Evolutionary conservation across 37 sponge, comb jelly and placozoan genomes (phyloP).

Genomic region (Mnemiopsis leidyi): DNA sequence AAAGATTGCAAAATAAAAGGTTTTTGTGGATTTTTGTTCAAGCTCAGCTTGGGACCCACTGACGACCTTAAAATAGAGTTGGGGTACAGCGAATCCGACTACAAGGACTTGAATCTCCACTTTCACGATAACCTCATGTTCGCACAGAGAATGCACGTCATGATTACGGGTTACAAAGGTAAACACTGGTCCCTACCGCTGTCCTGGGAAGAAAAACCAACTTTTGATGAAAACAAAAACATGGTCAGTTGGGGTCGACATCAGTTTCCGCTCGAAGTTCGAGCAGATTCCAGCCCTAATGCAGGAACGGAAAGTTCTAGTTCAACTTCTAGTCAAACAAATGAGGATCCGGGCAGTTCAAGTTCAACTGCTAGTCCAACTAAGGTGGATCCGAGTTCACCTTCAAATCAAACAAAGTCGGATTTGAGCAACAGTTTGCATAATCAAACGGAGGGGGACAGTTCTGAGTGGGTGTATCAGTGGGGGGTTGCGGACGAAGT

Average conservation of each 20-base stretch:
- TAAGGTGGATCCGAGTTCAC: too few relatives aligned
- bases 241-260: neutral
- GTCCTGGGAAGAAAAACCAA: neutral
- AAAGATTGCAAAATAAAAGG: neutral
- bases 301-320: neutral
- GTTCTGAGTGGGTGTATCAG: neutral
- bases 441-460: neutral
- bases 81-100: neutral
- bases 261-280: neutral
- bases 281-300: too few relatives aligned
- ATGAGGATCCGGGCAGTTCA: too few relatives aligned
- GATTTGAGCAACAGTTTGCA: neutral
- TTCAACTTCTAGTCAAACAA: neutral
- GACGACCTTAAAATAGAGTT: neutral
- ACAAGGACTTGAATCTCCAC: neutral
- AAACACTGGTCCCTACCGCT: neutral
- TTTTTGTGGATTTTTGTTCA: neutral
- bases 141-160: neutral
- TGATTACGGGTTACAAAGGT: neutral
- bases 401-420: too few relatives aligned
- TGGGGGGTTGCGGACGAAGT: neutral
- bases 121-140: neutral
- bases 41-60: neutral
- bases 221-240: neutral
- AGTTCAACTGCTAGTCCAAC: neutral